Percentiles rank a stretch among this genome's conserved stretches.
phyloP scores from a whole-genome alignment of 1,140 invertebrate genomes.

The Samia ricini region DNA sequence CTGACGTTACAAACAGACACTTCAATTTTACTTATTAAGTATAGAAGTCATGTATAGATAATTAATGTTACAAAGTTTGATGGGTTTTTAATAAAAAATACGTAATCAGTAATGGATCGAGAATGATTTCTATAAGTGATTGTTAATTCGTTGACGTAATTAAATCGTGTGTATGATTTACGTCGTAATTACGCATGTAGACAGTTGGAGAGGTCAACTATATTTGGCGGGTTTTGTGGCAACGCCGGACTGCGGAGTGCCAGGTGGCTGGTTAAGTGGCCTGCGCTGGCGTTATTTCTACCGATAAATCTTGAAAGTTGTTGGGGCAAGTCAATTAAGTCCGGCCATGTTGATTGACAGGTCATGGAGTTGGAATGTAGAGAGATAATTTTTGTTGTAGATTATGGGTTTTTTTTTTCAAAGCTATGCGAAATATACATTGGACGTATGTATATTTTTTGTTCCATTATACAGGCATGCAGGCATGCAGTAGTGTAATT shows the following conservation, averaged over 20 bases:
- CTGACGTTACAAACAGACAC: too few relatives aligned
- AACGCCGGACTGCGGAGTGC: too few relatives aligned
- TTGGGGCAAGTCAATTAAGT: constrained; percentile 42
- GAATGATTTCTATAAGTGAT: too few relatives aligned
- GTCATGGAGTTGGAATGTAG: constrained; percentile 25
- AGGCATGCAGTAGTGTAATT: too few relatives aligned
- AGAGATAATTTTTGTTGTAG: not conserved
- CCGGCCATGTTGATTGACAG: constrained; percentile 36
- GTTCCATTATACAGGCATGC: too few relatives aligned
- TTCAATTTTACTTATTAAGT: too few relatives aligned
- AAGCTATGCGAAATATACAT: too few relatives aligned
- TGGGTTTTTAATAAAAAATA: too few relatives aligned
- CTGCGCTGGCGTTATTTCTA: constrained; percentile 31
- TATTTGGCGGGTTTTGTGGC: constrained; percentile 43
- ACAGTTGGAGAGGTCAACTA: constrained; percentile 17
- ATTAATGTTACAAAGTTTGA: too few relatives aligned
- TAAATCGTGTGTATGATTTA: constrained; percentile 14
- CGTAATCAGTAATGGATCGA: too few relatives aligned
- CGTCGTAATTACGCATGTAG: not conserved
- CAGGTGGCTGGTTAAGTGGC: constrained; percentile 39
- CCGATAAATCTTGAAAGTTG: constrained; percentile 38
- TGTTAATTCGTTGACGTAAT: not conserved
- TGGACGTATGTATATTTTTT: too few relatives aligned
- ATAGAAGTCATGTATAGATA: too few relatives aligned
- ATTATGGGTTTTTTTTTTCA: not conserved